Evolutionary conservation across 2,888 invertebrate species (phyloP), one percentile per base, ranked within the genome.

Genomic region (Caenorhabditis wallacei): DNA sequence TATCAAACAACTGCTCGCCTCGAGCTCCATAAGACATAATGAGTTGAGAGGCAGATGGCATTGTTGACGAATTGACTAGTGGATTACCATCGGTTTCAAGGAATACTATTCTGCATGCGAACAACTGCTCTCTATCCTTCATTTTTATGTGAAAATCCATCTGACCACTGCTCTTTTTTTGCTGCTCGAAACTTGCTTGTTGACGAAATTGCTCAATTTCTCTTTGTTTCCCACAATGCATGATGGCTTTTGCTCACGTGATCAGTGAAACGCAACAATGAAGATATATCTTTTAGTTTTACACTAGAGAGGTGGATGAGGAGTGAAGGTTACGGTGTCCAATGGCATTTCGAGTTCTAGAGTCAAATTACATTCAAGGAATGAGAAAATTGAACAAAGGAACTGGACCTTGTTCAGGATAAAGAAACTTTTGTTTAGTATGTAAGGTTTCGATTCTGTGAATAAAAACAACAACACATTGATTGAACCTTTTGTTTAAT

Each of bases 1-100:
- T 48, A 48, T 26, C 64, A 56, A 20, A 35, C 68, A 40, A 54
- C 68, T 56, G 56, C 56, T 56, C 2, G 3, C 30, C 56, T 56
- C 30, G 35, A 54, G 53, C 22, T 24, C 24, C 5, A 22, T 35
- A 8, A 56, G 4, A 56, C 30, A 22, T 53, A 53, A 24, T 24
- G 53, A 24, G 1, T 24, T 8, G 53, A 24, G 22, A 8, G 53
- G 18, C 56, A 56, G 56, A 56, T 56, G 56, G 20, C 18, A 8
- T n/a, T 56, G 24, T 53, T 53, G 22, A 24, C 24, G 53, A 5
- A 18, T 53, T n/a, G 13, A 8, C 18, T 7, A 51, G 53, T 53
- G 7, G 53, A 22, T 24, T 24, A 24, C 53, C 10, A 53, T 53
- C 51, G 3, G 20, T 22, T 20, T 43, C 13, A 7, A 7, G 3